Evolutionary conservation across 2,113 vertebrate genomes (phyloP).

Genomic region (Melanostigma gelatinosum): DNA sequence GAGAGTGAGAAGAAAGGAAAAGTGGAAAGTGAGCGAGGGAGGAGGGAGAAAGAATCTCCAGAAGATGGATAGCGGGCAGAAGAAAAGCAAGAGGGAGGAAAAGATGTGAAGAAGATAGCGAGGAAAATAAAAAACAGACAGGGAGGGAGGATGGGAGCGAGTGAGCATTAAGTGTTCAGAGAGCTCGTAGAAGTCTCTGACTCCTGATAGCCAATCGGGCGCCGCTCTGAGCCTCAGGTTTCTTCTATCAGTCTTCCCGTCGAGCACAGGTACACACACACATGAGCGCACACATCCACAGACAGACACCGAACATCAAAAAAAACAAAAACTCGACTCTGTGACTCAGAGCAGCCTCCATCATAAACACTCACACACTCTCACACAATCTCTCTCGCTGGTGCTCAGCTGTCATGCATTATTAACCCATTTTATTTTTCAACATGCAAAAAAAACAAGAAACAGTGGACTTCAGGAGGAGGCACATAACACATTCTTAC

Average conservation of each 20-base stretch:
- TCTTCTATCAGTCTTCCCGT: conserved; percentile 54
- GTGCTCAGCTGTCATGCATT: conserved; percentile 75
- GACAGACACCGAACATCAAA: conserved; percentile 54
- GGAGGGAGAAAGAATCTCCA: conserved; percentile 46
- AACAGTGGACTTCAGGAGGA: conserved; percentile 54
- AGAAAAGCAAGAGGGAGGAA: conserved; percentile 26
- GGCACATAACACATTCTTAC: conserved; percentile 31
- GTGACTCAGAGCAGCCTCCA: conserved; percentile 69
- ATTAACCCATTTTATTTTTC: conserved; percentile 73
- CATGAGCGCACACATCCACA: conserved; percentile 13
- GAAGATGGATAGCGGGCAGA: conserved; percentile 40
- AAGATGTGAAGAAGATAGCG: conserved; percentile 25
- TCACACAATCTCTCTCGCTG: conserved; percentile 37
- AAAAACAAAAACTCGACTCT: conserved; percentile 46
- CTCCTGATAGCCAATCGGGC: conserved; percentile 81
- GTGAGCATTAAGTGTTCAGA: conserved; percentile 26
- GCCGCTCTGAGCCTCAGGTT: conserved; percentile 57
- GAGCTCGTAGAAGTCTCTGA: conserved; percentile 73
- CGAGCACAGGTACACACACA: conserved; percentile 36
- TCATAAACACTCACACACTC: conserved; percentile 59
- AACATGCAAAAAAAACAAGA: conserved; percentile 20
- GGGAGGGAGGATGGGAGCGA: conserved; percentile 19
- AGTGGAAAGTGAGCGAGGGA: conserved; percentile 33
- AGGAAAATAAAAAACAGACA: not conserved
- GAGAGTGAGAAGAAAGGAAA: conserved; percentile 51